A percentile compares a stretch with the other conserved stretches of the same genome.
Conservation (phyloP, 2,797 vertebrate genomes). For the Falco naumanni region DNA sequence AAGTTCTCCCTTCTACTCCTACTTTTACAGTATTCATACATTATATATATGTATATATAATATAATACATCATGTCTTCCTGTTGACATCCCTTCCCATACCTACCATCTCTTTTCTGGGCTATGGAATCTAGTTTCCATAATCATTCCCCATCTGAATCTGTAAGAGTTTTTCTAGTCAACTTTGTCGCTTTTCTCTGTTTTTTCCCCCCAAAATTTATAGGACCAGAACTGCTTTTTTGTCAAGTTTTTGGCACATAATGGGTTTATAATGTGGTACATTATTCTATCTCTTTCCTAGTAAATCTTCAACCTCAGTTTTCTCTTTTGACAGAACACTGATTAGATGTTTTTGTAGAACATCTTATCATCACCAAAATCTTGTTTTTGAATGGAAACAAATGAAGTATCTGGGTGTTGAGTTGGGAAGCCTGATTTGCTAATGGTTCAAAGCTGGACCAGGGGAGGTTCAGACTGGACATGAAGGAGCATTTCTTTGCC, state of each 20-base stretch:
- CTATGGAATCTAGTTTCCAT: not conserved
- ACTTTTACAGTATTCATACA: not conserved
- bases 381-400: not conserved
- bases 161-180: not conserved
- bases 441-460: not conserved
- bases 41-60: no score
- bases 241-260: not conserved
- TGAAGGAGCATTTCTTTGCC: not conserved
- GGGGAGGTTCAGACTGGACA: not conserved
- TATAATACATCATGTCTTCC: no score
- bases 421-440: rapidly evolving
- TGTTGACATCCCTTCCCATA: not conserved
- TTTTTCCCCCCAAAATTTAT: not conserved
- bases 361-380: not conserved
- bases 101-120: not conserved
- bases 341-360: not conserved
- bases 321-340: not conserved
- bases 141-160: not conserved
- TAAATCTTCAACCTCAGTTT: not conserved
- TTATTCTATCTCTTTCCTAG: not conserved
- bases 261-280: not conserved
- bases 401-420: not conserved
- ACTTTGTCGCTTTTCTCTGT: not conserved
- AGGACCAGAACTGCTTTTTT: not conserved
- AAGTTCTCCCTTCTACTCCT: not conserved